Percentiles rank a stretch among this genome's conserved stretches.
Conservation (phyloP, 2,888 invertebrate species). For the Myopa testacea region DNA sequence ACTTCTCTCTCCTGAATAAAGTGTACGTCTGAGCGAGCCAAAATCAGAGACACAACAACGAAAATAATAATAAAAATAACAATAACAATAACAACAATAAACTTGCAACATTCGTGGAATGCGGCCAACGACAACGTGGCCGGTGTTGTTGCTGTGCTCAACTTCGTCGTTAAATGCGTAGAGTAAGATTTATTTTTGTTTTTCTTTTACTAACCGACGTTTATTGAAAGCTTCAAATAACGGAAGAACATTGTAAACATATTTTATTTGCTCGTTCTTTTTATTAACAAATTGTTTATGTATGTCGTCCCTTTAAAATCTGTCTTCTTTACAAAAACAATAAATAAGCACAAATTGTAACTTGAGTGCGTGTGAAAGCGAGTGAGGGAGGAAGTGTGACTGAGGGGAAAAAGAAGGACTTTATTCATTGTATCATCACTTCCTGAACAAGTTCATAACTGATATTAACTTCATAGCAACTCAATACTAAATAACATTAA, state of each 20-base stretch:
- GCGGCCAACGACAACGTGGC: conserved; percentile 22
- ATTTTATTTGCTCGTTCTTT: conserved; percentile 5
- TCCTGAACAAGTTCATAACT: no score
- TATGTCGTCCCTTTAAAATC: not conserved
- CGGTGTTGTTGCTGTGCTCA: conserved; percentile 15
- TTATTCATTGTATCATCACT: no score
- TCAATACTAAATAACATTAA: no score
- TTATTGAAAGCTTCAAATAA: conserved; percentile 19
- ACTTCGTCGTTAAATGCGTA: not conserved
- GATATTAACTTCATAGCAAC: no score
- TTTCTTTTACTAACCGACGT: not conserved
- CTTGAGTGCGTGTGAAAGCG: no score
- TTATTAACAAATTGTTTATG: not conserved
- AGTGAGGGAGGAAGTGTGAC: no score
- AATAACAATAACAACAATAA: conserved; percentile 39
- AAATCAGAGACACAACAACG: conserved; percentile 43
- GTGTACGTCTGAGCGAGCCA: not conserved
- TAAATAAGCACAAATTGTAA: no score
- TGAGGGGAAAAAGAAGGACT: no score
- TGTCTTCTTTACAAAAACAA: not conserved
- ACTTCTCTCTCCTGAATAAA: no score
- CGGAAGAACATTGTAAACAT: no score
- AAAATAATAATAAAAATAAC: conserved; percentile 40
- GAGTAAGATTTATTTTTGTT: conserved; percentile 33
- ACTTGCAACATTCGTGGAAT: conserved; percentile 31